A percentile compares a stretch with the other conserved stretches of the same genome.
These are phyloP conservation scores for Tenthredo scrophulariae DNA, from an alignment of 2,888 invertebrate genomes.

Conservation along the genomic window DNA sequence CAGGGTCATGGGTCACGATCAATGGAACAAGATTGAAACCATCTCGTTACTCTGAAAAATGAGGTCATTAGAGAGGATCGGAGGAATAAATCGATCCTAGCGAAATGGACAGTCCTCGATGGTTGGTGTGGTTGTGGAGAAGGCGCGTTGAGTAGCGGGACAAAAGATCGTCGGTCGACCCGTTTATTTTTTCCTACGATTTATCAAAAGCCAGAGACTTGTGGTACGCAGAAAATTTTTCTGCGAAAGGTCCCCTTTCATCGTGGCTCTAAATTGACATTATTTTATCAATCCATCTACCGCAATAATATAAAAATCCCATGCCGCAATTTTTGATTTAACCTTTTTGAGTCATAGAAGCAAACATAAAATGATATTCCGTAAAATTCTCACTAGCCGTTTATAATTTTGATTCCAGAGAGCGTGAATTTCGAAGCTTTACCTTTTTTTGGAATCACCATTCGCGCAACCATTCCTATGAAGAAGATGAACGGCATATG, in stretches of 20 bases:
- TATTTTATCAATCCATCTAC: not conserved
- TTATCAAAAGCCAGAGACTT: conserved; percentile 4
- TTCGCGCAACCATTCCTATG: not conserved
- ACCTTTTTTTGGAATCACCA: not conserved
- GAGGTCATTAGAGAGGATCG: conserved; percentile 6
- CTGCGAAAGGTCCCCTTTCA: not conserved
- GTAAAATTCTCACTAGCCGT: no score
- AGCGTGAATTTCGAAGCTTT: not conserved
- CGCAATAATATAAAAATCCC: not conserved
- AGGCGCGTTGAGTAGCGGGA: not conserved
- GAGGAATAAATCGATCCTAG: conserved; percentile 18
- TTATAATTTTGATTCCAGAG: no score
- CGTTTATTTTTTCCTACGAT: not conserved
- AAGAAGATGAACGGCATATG: not conserved
- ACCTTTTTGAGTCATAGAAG: not conserved
- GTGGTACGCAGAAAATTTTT: not conserved
- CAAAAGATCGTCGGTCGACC: not conserved
- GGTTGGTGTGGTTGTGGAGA: not conserved
- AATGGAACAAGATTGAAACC: conserved; percentile 7
- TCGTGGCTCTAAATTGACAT: no score
- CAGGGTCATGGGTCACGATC: not conserved
- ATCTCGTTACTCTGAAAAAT: conserved; percentile 14
- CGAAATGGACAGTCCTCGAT: conserved; percentile 12
- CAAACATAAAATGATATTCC: not conserved
- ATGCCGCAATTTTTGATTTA: not conserved